Evolutionary conservation across 2,888 invertebrate genomes (phyloP), one percentile per base, ranked within the genome.

Genomic region (Mesopsocus fuscifrons): DNA sequence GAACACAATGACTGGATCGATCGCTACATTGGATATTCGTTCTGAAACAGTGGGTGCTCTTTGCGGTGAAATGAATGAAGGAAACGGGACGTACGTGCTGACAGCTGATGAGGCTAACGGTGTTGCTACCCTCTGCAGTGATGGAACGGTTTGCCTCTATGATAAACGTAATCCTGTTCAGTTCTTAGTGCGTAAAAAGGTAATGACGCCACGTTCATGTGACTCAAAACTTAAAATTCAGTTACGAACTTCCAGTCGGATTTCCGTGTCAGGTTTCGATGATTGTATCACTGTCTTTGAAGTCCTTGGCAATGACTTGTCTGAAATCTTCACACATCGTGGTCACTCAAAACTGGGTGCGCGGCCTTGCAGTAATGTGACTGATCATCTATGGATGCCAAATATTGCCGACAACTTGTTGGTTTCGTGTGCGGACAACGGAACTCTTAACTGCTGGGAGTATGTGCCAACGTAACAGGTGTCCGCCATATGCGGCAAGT

Each of bases 401-500:
- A 43, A 42, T 34, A 42, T 48, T 34, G 43, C 45, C n/a, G 9
- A 18, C 20, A 45, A 48, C 13, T 47, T 47, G 3, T 6, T 49
- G 3, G 26, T 46, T 11, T 48, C 49, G 1, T 34, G 46, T 20
- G 41, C 43, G 6, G 35, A 42, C 41, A 41, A 49, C 44, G 42
- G 41, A 6, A 47, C 49, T 11, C 34, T 49, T 16, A 45, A 49
- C 23, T 46, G 46, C 41, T 49, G 49, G 48, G 47, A 49, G 26
- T 48, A 41, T 48, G 20, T n/a, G n/a, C n/a, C n/a, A n/a, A n/a
- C n/a, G n/a, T n/a, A n/a, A n/a, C n/a, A n/a, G n/a, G n/a, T n/a
- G n/a, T n/a, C n/a, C n/a, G 73, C 83, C 84, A 84, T 50, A 84
- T 72, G 42, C 76, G 66, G 58, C 81, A 82, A 9, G 77, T 77